Percentiles rank a stretch among this genome's conserved stretches.
These are phyloP conservation scores for Marmota monax DNA, from an alignment of 2,113 vertebrate species.

Conservation along the genomic window DNA sequence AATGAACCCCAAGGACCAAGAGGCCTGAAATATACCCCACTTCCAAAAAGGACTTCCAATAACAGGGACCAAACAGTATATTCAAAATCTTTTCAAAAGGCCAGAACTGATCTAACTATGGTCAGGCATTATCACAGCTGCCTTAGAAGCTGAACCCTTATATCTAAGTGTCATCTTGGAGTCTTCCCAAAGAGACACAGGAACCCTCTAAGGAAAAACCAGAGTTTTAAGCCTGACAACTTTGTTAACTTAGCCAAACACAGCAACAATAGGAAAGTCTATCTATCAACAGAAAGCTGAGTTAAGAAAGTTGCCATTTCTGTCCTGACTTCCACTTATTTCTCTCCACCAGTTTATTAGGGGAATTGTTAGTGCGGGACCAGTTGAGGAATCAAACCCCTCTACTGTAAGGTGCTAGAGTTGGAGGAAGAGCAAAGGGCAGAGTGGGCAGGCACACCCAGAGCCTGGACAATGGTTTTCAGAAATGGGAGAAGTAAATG, in stretches of 20 bases:
- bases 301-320: neutral
- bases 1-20: neutral
- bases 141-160: neutral
- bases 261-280: neutral
- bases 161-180: neutral
- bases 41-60: neutral
- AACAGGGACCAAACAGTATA: neutral
- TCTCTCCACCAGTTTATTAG: accelerated
- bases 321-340: neutral
- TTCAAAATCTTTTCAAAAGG: neutral
- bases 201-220: neutral
- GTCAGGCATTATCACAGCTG: accelerated
- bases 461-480: neutral
- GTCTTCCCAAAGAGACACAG: neutral
- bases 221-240: neutral
- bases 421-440: neutral
- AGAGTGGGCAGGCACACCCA: too few species aligned
- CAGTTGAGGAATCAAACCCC: too few species aligned
- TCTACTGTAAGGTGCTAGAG: neutral
- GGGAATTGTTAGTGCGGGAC: neutral
- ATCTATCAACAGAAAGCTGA: neutral
- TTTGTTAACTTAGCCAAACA: neutral
- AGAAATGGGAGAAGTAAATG: neutral
- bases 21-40: neutral
- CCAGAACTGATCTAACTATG: neutral